Conservation (phyloP, 2,113 vertebrate genomes). For the Syngnathus typhle region DNA sequence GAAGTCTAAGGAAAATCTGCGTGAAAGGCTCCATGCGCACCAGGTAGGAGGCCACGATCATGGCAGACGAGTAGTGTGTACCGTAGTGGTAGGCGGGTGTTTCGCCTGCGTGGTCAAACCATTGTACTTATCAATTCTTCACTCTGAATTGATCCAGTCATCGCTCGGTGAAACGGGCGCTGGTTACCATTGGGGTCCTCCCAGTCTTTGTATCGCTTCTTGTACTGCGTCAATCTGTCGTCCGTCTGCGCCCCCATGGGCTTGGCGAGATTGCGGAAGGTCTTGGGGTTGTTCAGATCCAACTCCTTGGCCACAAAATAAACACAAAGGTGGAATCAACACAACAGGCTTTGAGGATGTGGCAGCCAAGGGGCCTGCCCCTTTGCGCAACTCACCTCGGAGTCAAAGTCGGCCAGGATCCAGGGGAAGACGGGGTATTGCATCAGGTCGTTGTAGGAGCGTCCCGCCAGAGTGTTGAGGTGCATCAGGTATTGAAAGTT, state of each 20-base stretch:
- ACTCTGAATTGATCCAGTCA: not conserved
- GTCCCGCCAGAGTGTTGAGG: conserved; percentile 92
- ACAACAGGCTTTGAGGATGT: not conserved
- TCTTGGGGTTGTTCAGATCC: conserved; percentile 91
- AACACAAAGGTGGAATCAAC: not conserved
- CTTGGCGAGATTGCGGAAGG: conserved; percentile 92
- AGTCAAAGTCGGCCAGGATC: conserved; percentile 95
- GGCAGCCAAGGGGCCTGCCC: not conserved
- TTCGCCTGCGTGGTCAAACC: conserved; percentile 73
- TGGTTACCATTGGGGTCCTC: conserved; percentile 88
- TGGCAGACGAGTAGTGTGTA: conserved; percentile 96
- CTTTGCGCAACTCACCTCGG: conserved; percentile 71
- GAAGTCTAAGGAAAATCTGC: conserved; percentile 92
- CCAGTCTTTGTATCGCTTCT: conserved; percentile 97
- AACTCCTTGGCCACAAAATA: conserved; percentile 76
- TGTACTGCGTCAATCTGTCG: conserved; percentile 90
- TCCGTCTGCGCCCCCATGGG: conserved; percentile 98
- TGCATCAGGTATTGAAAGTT: conserved; percentile 99
- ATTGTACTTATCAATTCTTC: not conserved
- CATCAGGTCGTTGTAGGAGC: conserved; percentile 98
- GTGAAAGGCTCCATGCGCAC: conserved; percentile 98
- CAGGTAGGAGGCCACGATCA: conserved; percentile 97
- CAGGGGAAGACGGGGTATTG: conserved; percentile 98
- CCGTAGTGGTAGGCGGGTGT: conserved; percentile 98
- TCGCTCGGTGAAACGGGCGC: not conserved